phyloP scores from a whole-genome alignment of 2,888 invertebrate genomes.

The Drosophila picticornis region DNA sequence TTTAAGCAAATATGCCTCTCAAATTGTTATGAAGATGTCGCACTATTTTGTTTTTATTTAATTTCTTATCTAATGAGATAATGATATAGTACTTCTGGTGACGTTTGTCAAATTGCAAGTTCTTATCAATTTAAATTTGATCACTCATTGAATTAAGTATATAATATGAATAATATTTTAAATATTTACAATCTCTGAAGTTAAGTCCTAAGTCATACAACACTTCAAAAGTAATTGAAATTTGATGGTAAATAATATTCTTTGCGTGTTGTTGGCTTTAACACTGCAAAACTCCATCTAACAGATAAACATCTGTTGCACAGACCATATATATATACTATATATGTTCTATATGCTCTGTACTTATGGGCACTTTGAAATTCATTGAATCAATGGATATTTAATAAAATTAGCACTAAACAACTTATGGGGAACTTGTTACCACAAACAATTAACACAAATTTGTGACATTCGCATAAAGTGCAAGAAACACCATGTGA shows the following conservation, averaged over 20 bases:
- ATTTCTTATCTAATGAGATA: not conserved
- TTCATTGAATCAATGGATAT: conserved; percentile 22
- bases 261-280: not conserved
- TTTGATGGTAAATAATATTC: not conserved
- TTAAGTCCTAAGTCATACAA: not conserved
- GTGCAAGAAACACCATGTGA: conserved; percentile 8
- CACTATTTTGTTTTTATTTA: not conserved
- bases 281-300: not conserved
- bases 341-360: not conserved
- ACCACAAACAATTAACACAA: conserved; percentile 56
- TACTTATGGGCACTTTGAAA: not conserved
- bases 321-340: not conserved
- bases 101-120: not conserved
- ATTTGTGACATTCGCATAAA: conserved; percentile 52
- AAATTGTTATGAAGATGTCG: not conserved
- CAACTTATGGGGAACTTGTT: conserved; percentile 35
- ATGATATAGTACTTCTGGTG: not conserved
- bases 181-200: not conserved
- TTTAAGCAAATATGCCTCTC: not conserved
- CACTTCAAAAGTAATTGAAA: not conserved
- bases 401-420: conserved; percentile 35
- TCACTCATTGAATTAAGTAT: not conserved
- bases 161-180: not conserved
- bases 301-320: conserved; percentile 6
- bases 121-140: not conserved